Evolutionary conservation across 2,888 invertebrate genomes (phyloP).

Genomic region (Trissolcus japonicus): DNA sequence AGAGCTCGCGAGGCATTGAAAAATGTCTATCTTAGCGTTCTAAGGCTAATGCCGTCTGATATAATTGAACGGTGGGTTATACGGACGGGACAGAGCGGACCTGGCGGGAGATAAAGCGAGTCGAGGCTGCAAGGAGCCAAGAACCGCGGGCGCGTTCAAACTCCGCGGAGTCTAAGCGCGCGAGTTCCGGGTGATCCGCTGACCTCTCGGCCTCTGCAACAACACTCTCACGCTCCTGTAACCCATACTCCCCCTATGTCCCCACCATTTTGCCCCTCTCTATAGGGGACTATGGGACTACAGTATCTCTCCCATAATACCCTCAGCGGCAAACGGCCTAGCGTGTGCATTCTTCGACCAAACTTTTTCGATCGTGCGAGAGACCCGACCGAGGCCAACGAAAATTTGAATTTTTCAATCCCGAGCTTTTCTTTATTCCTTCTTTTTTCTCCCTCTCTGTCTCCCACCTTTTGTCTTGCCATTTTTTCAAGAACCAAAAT

Average conservation of each 20-base stretch:
- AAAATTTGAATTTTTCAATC: slow-evolving; percentile 54
- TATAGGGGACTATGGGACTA: slow-evolving; percentile 66
- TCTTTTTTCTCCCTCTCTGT: neutral
- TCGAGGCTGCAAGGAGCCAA: slow-evolving; percentile 64
- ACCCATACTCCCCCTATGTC: slow-evolving; percentile 75
- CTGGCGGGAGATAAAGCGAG: slow-evolving; percentile 53
- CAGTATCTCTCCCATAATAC: slow-evolving; percentile 58
- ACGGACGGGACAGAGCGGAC: slow-evolving; percentile 56
- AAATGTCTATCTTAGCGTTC: slow-evolving; percentile 57
- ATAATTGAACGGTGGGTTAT: slow-evolving; percentile 57
- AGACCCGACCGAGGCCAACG: slow-evolving; percentile 29
- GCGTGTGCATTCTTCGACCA: slow-evolving; percentile 63
- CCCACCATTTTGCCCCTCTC: slow-evolving; percentile 62
- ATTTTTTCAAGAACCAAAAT: too few relatives aligned
- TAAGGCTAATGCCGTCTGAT: slow-evolving; percentile 59
- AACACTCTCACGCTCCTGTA: slow-evolving; percentile 77
- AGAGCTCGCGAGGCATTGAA: slow-evolving; percentile 46
- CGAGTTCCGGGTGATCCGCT: slow-evolving; percentile 77
- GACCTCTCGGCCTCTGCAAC: slow-evolving; percentile 77
- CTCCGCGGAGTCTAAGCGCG: slow-evolving; percentile 72
- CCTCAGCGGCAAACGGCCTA: slow-evolving; percentile 50
- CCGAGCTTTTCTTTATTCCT: slow-evolving; percentile 1
- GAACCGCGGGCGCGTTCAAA: slow-evolving; percentile 69
- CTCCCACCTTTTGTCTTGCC: neutral
- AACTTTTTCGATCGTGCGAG: slow-evolving; percentile 57